A percentile compares a stretch with the other conserved stretches of the same genome.
phyloP scores from a whole-genome alignment of 2,888 invertebrate genomes.

The Asteroscopus sphinx region DNA sequence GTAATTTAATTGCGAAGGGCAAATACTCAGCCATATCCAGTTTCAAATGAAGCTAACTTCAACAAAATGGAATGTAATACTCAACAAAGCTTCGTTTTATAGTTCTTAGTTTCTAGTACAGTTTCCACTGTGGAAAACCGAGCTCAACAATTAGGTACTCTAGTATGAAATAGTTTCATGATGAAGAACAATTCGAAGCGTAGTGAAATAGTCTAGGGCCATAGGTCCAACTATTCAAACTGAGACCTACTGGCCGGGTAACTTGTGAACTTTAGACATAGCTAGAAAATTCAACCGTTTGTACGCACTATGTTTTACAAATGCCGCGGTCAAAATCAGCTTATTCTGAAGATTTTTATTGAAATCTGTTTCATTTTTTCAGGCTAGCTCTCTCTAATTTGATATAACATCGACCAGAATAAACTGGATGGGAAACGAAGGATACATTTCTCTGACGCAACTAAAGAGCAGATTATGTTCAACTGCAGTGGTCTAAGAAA shows the following conservation, averaged over 20 bases:
- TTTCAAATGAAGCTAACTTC: neutral
- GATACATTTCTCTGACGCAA: too few species aligned
- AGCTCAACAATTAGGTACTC: slow-evolving; percentile 7
- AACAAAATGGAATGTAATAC: neutral
- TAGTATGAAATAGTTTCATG: slow-evolving; percentile 23
- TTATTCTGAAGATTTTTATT: too few species aligned
- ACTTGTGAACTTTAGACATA: slow-evolving; percentile 43
- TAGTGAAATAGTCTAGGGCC: slow-evolving; percentile 25
- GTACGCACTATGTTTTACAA: slow-evolving; percentile 10
- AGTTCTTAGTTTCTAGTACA: neutral
- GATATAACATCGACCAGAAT: too few species aligned
- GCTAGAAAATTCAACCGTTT: slow-evolving; percentile 1
- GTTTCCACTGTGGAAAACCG: neutral
- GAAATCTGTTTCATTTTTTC: too few species aligned
- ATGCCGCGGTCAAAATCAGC: neutral
- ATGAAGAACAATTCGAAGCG: slow-evolving; percentile 22
- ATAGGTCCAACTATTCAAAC: slow-evolving; percentile 49
- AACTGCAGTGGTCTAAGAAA: too few species aligned
- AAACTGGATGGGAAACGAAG: too few species aligned
- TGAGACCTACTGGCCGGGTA: slow-evolving; percentile 48
- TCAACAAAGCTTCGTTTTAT: neutral
- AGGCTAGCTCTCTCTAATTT: too few species aligned
- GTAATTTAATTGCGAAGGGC: neutral
- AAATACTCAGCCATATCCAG: too few species aligned
- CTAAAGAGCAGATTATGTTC: too few species aligned